phyloP scores from a whole-genome alignment of 2,113 vertebrate genomes.

The Equus przewalskii region DNA sequence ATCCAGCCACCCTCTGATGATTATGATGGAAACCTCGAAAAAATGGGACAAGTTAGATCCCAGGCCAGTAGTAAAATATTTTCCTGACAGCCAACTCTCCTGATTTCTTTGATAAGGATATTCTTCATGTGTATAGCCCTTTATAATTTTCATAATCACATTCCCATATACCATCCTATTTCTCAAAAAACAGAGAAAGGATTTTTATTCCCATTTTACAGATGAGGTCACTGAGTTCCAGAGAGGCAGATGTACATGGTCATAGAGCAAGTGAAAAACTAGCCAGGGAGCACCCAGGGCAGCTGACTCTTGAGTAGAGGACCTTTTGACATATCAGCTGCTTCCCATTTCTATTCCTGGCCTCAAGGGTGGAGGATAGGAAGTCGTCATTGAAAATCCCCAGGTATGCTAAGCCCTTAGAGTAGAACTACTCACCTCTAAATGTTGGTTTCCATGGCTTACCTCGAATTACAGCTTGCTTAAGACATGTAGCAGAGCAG shows the following conservation, averaged over 20 bases:
- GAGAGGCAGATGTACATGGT: background rate
- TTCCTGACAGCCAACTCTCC: background rate
- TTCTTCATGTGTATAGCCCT: background rate
- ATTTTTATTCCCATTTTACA: background rate
- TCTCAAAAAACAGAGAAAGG: conserved; percentile 17
- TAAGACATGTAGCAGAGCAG: background rate
- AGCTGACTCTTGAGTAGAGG: background rate
- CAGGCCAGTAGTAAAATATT: background rate
- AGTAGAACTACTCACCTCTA: background rate
- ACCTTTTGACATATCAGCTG: background rate
- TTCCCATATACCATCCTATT: background rate
- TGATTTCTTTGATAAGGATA: background rate
- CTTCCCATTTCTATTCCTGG: background rate
- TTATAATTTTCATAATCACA: background rate
- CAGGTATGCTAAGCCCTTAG: background rate
- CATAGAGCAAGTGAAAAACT: background rate
- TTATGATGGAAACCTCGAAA: background rate
- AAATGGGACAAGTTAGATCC: background rate
- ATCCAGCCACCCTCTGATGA: background rate
- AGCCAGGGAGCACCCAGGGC: background rate
- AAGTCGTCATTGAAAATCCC: background rate
- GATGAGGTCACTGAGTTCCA: background rate
- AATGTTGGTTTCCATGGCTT: background rate
- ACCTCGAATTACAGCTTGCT: background rate
- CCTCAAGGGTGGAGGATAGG: background rate